Evolutionary conservation across 2,888 invertebrate species (phyloP).

Genomic region (Stratiomys singularior): DNA sequence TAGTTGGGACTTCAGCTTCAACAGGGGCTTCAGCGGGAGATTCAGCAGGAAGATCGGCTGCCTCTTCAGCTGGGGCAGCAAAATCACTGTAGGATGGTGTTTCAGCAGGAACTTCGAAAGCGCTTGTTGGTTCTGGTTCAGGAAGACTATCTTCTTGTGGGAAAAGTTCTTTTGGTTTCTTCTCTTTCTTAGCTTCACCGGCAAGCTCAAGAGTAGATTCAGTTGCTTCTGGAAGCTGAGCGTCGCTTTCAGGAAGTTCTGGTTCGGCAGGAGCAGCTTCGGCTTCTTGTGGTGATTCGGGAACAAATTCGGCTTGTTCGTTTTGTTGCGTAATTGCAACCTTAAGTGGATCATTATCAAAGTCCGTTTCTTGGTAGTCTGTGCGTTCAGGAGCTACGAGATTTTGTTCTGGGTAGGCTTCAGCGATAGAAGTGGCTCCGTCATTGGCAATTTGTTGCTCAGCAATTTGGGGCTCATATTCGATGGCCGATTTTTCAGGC

Average conservation of each 20-base stretch:
- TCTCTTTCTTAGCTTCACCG: constrained; percentile 9
- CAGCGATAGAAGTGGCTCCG: constrained; percentile 60
- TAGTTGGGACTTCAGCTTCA: background rate
- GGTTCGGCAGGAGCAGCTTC: constrained; percentile 32
- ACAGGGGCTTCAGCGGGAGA: constrained; percentile 58
- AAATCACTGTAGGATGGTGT: too few relatives aligned
- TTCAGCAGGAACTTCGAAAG: constrained; percentile 41
- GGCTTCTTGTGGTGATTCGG: background rate
- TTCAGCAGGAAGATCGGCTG: constrained; percentile 54
- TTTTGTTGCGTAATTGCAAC: constrained; percentile 24
- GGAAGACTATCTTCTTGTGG: constrained; percentile 15
- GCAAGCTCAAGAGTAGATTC: constrained; percentile 19
- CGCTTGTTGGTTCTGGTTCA: constrained; percentile 48
- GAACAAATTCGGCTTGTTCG: constrained; percentile 41
- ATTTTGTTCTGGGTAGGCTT: constrained; percentile 59
- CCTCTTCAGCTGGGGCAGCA: constrained; percentile 49
- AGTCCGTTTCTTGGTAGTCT: constrained; percentile 34
- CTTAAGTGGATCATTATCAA: constrained; percentile 33
- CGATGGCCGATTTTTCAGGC: background rate
- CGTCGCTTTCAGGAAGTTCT: background rate
- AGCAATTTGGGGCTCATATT: constrained; percentile 18
- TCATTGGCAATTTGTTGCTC: background rate
- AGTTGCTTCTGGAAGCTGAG: constrained; percentile 47
- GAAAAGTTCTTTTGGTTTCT: constrained; percentile 32
- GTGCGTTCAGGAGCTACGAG: constrained; percentile 8